These are phyloP conservation scores for Lissonota sp. DNA, from an alignment of 2,888 invertebrate genomes.

Conservation along the genomic window DNA sequence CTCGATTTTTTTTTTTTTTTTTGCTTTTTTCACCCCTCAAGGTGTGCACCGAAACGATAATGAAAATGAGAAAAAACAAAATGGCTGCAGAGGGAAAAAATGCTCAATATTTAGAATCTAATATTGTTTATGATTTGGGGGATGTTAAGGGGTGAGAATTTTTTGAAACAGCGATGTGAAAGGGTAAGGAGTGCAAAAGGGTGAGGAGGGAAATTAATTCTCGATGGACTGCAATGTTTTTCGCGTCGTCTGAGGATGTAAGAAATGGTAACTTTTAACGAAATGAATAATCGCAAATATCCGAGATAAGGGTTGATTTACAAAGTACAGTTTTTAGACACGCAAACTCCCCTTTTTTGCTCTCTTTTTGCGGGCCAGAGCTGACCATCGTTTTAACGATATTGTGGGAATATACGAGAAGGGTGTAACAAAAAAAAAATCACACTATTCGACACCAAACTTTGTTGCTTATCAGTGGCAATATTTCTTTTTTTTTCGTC, in stretches of 20 bases:
- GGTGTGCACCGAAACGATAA: constrained; percentile 1
- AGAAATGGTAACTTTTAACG: constrained; percentile 1
- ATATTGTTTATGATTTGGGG: background rate
- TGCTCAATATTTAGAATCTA: background rate
- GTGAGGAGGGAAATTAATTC: too few species aligned
- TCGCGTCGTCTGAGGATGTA: too few species aligned
- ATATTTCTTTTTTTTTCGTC: background rate
- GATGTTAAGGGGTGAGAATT: background rate
- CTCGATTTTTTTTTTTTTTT: too few species aligned
- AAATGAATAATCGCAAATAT: constrained; percentile 47
- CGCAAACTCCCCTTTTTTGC: constrained; percentile 68
- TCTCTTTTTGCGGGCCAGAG: background rate
- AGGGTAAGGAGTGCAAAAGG: too few species aligned
- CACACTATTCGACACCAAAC: background rate
- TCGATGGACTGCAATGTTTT: too few species aligned
- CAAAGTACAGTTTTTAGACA: constrained; percentile 76
- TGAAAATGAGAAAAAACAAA: constrained; percentile 22
- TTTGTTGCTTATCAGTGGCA: constrained; percentile 3
- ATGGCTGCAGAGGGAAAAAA: constrained; percentile 1
- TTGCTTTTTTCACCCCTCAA: constrained; percentile 17
- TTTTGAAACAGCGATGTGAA: too few species aligned
- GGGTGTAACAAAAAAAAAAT: background rate
- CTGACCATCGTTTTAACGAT: background rate
- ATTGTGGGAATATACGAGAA: background rate
- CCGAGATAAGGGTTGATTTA: constrained; percentile 73